Base-by-base conservation (phyloP, 2,888 invertebrate species). In the Agapostemon virescens region DNA sequence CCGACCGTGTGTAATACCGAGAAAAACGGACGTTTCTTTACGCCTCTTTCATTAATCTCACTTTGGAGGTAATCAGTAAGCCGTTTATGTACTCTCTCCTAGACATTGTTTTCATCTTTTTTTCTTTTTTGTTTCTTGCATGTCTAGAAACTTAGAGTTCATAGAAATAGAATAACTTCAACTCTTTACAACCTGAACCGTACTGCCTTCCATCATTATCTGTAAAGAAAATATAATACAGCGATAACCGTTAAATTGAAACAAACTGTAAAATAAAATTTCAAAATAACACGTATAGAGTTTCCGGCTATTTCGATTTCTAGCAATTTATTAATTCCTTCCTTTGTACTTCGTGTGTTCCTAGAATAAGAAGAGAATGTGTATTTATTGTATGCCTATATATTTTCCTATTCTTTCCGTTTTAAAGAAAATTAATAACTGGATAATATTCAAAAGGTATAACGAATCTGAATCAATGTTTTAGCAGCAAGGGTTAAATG, bases 41-140 rank as follows among this genome's bases (percentile, higher is more conserved):
- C 49, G 33, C 63, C 63, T 63, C n/a, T 33, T 36, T 63, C 63
- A n/a, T n/a, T n/a, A 36, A 49, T 33, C 33, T 33, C n/a, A 38
- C 38, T 61, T 61, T 26, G 6, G 20, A 63, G 36, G 61, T 61
- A 33, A 61, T 36, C n/a, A 63, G 61, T 20, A 61, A 33, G 33
- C 33, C 30, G 61, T 61, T 61, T 33, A 61, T 61, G 30, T 9
- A 33, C 33, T 20, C 33, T 1, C 42, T 7, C 7, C 58, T 49
- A 9, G 17, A 33, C 33, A 20, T 33, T 20, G 33, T 61, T 61
- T 2, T 55, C 26, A 17, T 26, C 6, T 55, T 55, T 55, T n/a
- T n/a, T n/a, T n/a, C n/a, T n/a, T n/a, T n/a, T n/a, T n/a, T n/a
- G n/a, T n/a, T 7, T 30, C 55, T 49, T 49, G 49, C n/a, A 49